These are phyloP conservation scores for Cygnus atratus DNA, from an alignment of 2,113 vertebrate species.

Conservation along the genomic window DNA sequence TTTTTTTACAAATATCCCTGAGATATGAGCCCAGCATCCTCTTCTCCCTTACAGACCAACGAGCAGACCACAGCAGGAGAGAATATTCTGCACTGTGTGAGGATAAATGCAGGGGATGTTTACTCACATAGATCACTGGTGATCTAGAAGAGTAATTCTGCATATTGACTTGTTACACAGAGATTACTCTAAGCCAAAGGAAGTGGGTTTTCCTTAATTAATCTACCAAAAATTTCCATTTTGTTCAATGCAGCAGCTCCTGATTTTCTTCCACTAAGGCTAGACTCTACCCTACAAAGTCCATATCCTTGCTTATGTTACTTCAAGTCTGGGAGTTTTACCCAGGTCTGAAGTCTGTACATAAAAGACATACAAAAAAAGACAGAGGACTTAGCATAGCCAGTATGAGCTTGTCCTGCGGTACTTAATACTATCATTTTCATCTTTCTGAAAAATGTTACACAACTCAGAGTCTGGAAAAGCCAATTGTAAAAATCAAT, in stretches of 20 bases:
- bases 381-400: not conserved
- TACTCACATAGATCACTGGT: not conserved
- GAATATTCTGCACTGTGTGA: not conserved
- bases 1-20: not conserved
- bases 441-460: not conserved
- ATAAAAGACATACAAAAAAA: not conserved
- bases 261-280: not conserved
- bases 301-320: not conserved
- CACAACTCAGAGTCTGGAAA: not conserved
- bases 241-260: not conserved
- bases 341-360: not conserved
- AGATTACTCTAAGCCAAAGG: not conserved
- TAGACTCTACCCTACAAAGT: not conserved
- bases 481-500: not conserved
- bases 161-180: not conserved
- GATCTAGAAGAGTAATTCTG: not conserved
- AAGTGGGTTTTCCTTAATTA: not conserved
- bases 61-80: not conserved
- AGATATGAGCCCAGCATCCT: not conserved
- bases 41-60: not conserved
- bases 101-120: not conserved
- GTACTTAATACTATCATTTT: not conserved
- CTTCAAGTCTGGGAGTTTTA: not conserved
- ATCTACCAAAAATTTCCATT: not conserved
- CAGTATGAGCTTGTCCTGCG: not conserved